A percentile compares a stretch with the other conserved stretches of the same genome.
These are phyloP conservation scores for Apus apus DNA, from an alignment of 2,113 vertebrate species.

Conservation along the genomic window DNA sequence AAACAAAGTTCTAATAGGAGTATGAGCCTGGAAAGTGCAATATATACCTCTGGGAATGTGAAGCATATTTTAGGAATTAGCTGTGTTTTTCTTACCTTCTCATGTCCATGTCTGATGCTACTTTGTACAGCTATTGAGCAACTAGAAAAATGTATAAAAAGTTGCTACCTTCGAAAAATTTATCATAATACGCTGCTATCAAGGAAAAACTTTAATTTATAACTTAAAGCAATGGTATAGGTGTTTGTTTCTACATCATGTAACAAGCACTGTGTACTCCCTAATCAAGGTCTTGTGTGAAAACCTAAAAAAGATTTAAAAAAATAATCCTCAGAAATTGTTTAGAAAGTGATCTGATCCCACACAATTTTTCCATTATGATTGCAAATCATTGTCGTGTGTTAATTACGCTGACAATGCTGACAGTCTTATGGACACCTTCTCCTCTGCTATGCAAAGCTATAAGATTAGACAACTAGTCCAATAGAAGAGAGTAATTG, in stretches of 20 bases:
- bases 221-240: not conserved
- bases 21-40: not conserved
- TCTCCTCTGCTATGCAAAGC: constrained; percentile 51
- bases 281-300: not conserved
- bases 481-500: constrained; percentile 67
- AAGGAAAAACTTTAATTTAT: not conserved
- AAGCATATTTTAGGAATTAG: not conserved
- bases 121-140: not conserved
- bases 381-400: not conserved
- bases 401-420: constrained; percentile 30
- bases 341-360: constrained; percentile 25
- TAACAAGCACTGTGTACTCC: not conserved
- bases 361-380: constrained; percentile 20
- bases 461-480: constrained; percentile 69
- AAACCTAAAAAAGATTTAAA: not conserved
- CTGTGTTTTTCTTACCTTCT: not conserved
- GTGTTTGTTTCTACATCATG: not conserved
- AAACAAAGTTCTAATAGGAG: not conserved
- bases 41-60: not conserved
- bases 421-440: constrained; percentile 23
- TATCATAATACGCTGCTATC: not conserved
- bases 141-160: not conserved
- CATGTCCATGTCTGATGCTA: not conserved
- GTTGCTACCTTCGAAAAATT: not conserved
- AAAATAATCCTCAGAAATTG: constrained; percentile 31